Base-by-base conservation (phyloP, 2,113 vertebrate species). In the Lophius piscatorius region DNA sequence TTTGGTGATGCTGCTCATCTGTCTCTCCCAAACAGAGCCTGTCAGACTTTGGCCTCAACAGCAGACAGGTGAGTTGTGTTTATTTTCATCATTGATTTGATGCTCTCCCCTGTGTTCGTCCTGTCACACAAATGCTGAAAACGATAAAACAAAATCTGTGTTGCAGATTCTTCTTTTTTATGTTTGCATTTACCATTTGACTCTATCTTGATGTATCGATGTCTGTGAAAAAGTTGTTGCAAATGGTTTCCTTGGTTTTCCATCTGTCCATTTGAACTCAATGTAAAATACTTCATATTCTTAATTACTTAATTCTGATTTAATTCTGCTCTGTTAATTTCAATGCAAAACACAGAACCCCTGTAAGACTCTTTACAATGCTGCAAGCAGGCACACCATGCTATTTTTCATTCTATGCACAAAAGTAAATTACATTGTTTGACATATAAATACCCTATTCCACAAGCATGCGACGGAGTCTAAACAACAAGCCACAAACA, bases 21-120 rank as follows among this genome's bases (percentile, higher is more conserved):
- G 71, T 38, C 48, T 85, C 44, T 54, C 70, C 33, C 78, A 66
- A 42, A 58, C 60, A 35, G 63, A 78, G 47, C 39, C 63, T 17
- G 58, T 22, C 18, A 40, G 47, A 55, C 72, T 80, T 78, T 50
- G 67, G 81, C 54, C n/a, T 67, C 78, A 66, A 41, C 71, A 75
- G 22, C 67, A 67, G 70, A 78, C 80, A 89, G 87, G 89, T 90
- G 81, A 88, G 87, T 1, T n/a, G 23, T 34, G 33, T 49, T 2
- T 47, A 49, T 20, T 55, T 48, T n/a, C 35, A 44, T 35, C 42
- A 3, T 20, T 62, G n/a, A 17, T 58, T 21, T 14, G 8, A 23
- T 36, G 6, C 49, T 20, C 36, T 20, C 8, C 22, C 2, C 24
- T 47, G 1, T 13, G 5, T 3, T 14, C 39, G n/a, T n/a, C 47